A percentile compares a stretch with the other conserved stretches of the same genome.
Conservation (phyloP, 2,113 vertebrate species). For the Numenius arquata region DNA sequence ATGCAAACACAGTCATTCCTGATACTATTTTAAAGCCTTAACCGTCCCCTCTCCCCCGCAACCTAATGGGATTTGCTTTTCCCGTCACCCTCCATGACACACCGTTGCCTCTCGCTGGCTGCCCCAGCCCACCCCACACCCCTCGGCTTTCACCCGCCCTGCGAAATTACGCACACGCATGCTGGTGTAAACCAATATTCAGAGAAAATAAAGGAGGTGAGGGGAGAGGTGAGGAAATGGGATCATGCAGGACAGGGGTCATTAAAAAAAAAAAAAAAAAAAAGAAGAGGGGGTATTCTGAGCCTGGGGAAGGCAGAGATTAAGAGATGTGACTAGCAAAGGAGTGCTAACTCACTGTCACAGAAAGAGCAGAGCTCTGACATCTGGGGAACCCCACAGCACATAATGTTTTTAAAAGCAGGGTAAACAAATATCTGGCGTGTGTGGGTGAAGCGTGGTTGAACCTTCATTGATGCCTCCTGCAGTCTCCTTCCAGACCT, state of each 20-base stretch:
- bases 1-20: background rate
- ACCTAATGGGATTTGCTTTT: background rate
- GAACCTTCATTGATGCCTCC: background rate
- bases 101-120: background rate
- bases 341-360: background rate
- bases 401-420: background rate
- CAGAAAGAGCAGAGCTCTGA: background rate
- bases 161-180: background rate
- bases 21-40: background rate
- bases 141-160: background rate
- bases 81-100: background rate
- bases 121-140: accelerated
- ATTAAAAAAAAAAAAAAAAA: background rate
- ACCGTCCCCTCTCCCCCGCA: background rate
- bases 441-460: accelerated
- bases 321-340: background rate
- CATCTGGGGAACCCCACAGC: accelerated
- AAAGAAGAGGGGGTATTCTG: background rate
- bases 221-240: background rate
- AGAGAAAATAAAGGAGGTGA: background rate
- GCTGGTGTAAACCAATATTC: background rate
- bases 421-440: background rate
- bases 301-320: background rate
- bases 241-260: background rate
- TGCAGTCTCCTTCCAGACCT: background rate